Conservation (phyloP, 2,113 vertebrate species). For the Sphaerodactylus townsendi region DNA sequence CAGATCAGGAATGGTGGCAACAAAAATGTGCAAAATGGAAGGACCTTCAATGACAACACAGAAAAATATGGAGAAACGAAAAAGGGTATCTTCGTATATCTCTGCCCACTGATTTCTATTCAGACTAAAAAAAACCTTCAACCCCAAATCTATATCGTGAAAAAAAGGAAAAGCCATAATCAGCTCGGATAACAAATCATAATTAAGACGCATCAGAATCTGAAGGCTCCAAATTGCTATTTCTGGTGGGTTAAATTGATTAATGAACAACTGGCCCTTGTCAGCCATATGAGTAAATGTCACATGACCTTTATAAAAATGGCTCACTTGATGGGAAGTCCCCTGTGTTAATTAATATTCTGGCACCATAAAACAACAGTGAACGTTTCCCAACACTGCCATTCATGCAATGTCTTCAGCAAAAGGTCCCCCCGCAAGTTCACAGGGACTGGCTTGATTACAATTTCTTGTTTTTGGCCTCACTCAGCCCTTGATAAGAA, state of each 20-base stretch:
- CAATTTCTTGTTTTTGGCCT: background rate
- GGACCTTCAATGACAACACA: too few species aligned
- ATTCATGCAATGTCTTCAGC: background rate
- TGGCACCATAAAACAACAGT: background rate
- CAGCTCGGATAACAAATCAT: background rate
- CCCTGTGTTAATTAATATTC: constrained; percentile 6
- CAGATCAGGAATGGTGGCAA: too few species aligned
- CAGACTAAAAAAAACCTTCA: background rate
- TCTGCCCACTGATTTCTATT: background rate
- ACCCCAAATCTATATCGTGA: background rate
- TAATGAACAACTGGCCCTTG: background rate
- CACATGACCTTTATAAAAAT: background rate
- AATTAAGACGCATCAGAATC: constrained; percentile 8
- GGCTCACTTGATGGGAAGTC: background rate
- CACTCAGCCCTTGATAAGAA: background rate
- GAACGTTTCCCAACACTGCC: background rate
- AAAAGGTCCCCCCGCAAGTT: background rate
- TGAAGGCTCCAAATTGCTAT: background rate
- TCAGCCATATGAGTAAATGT: background rate
- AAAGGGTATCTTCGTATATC: too few species aligned
- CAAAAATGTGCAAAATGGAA: too few species aligned
- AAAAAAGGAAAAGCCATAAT: background rate
- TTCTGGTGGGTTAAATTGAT: constrained; percentile 5
- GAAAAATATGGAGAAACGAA: too few species aligned
- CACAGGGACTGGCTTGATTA: background rate